Base-by-base conservation (phyloP, 2,888 invertebrate genomes). In the Lepetodrilus schrolli region DNA sequence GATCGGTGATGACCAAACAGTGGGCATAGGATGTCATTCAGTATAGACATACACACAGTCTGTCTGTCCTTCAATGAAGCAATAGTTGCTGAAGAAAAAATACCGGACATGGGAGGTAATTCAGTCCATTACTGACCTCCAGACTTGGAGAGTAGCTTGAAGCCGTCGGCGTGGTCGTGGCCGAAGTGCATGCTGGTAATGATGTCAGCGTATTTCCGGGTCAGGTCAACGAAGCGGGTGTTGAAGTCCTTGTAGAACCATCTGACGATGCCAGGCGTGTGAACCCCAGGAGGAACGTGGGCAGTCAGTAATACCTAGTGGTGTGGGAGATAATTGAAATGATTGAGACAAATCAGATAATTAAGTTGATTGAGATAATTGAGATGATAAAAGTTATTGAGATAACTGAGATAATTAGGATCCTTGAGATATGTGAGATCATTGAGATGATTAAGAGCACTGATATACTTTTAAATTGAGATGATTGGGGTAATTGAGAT, bases 251-350 rank as follows among this genome's bases (percentile, higher is more conserved):
- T 79, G 13, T 87, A 85, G 77, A 89, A 89, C 90, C 91, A 91
- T n/a, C 70, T 48, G 49, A 83, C 84, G 13, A 86, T 84, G 0
- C 82, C 80, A 5, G 87, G 82, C 1, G 74, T 78, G 8, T 72
- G 72, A 30, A 84, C 49, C 4, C 88, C 88, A 0, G 87, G 85
- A 0, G 89, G 87, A 4, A 84, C 95, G 89, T 97, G 96, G 0
- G 96, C 96, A 36, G 96, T 95, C 80, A 97, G 93, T 90, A 96
- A 96, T 36, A 96, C 96, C 96, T 96, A 75, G 8, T 21, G 20
- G 17, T 47, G 69, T 23, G 3, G 10, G n/a, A 43, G 43, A 43
- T 8, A 43, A 8, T 7, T 8, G 2, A 17, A 7, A 7, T 4
- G 0, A 13, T 43, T 43, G n/a, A n/a, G 43, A 43, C 17, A 43